Evolutionary conservation across 1,140 invertebrate species (phyloP), one percentile per base, ranked within the genome.

Genomic region (Drosophila melanica): DNA sequence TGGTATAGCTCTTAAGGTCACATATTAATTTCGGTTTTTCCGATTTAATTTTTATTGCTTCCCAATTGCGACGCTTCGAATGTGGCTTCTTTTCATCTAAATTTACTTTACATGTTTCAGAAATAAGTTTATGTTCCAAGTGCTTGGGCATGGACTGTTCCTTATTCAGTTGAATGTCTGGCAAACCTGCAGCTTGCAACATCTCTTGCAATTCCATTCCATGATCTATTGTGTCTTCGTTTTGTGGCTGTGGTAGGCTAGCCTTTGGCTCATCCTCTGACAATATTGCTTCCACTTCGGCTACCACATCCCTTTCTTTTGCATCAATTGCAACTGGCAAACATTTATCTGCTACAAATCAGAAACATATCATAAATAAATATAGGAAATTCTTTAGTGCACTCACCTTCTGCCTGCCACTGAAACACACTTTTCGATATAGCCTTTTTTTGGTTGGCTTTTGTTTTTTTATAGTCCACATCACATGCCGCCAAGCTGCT

Each of bases 1-100:
- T 90, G 0, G 69, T 57, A 47, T 90, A 81, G n/a, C 86, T 90
- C 12, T 66, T 90, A 0, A 77, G 37, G 11, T 90, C 60, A 39
- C 72, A 79, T 18, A 67, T 70, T 9, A 20, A 33, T 2, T 60
- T 39, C 0, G 41, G 1, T 12, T 50, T 77, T n/a, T 42, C 37
- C 5, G 35, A 11, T 2, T 37, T 60, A 6, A 12, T 45, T 23
- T 23, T 47, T 33, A 9, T 33, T 27, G 1, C 8, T 11, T 16
- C 23, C 47, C 0, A 30, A 54, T 16, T 45, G 16, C 14, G 35
- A 14, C 8, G 11, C 3, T 45, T 45, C 1, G 27, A 18, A 8
- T 58, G 30, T 0, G 8, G 2, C n/a, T 50, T 2, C 8, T 8
- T 33, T 3, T 20, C 6, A 20, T 9, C 23, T 9, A 20, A 27